Evolutionary conservation across 2,888 invertebrate genomes (phyloP).

Genomic region (Xiphydria camelus): DNA sequence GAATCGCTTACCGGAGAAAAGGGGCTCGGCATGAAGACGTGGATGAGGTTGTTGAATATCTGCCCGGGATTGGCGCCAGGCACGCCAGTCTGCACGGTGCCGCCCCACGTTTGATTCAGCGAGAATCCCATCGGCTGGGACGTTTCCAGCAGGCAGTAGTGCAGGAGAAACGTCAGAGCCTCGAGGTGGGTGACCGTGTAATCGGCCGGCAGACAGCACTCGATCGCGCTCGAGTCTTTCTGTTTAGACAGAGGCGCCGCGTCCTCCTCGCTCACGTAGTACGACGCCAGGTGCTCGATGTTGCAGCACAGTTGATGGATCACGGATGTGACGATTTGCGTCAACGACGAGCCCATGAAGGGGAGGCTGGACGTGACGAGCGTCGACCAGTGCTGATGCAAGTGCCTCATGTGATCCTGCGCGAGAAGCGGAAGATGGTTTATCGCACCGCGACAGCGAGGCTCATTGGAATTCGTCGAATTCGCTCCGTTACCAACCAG

Average conservation of each 20-base stretch:
- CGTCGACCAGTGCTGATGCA: slow-evolving; percentile 83
- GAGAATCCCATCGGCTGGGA: slow-evolving; percentile 64
- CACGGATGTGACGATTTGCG: slow-evolving; percentile 76
- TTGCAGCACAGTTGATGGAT: slow-evolving; percentile 80
- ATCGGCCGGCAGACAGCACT: slow-evolving; percentile 70
- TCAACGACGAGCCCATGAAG: slow-evolving; percentile 76
- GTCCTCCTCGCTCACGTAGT: slow-evolving; percentile 47
- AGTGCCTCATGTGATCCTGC: slow-evolving; percentile 68
- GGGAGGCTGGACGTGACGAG: slow-evolving; percentile 80
- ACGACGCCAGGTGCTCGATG: slow-evolving; percentile 65
- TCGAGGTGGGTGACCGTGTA: slow-evolving; percentile 78
- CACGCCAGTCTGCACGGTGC: slow-evolving; percentile 60
- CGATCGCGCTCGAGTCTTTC: slow-evolving; percentile 47
- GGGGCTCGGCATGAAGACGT: slow-evolving; percentile 75
- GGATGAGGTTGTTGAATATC: slow-evolving; percentile 78
- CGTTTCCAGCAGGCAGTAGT: slow-evolving; percentile 77
- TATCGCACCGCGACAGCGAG: background rate
- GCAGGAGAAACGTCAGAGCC: slow-evolving; percentile 76
- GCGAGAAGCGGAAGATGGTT: background rate
- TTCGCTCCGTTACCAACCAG: slow-evolving; percentile 44
- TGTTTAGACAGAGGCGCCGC: slow-evolving; percentile 31
- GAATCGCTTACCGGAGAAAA: slow-evolving; percentile 54
- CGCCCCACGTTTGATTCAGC: slow-evolving; percentile 62
- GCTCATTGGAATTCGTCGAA: background rate
- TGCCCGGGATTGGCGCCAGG: slow-evolving; percentile 69